phyloP scores from a whole-genome alignment of 2,888 invertebrate genomes.

The Habrosyne pyritoides region DNA sequence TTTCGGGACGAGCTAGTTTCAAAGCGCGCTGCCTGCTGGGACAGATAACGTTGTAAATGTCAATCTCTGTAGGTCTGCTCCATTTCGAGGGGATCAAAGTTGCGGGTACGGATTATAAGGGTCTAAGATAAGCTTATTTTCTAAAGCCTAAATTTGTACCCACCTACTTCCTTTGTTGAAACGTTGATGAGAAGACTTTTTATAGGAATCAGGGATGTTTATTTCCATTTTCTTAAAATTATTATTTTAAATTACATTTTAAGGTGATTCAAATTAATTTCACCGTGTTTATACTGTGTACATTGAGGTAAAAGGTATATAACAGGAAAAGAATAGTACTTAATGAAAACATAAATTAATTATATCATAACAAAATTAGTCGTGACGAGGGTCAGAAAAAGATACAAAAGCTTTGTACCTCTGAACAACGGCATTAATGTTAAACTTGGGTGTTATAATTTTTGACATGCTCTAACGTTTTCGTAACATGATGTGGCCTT shows the following conservation, averaged over 20 bases:
- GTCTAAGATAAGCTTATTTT: constrained; percentile 80
- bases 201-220: constrained; percentile 21
- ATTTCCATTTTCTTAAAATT: neutral
- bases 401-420: constrained; percentile 58
- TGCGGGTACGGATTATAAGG: constrained; percentile 80
- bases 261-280: neutral
- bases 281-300: neutral
- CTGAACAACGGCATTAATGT: constrained; percentile 63
- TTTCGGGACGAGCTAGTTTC: constrained; percentile 53
- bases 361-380: constrained; percentile 66
- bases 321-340: neutral
- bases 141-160: constrained; percentile 74
- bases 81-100: constrained; percentile 79
- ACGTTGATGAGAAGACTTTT: constrained; percentile 52
- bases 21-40: constrained; percentile 63
- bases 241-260: neutral
- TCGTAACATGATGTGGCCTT: constrained; percentile 15
- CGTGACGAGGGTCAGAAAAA: constrained; percentile 68
- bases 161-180: constrained; percentile 61
- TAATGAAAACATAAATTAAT: constrained; percentile 56
- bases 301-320: neutral
- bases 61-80: constrained; percentile 74
- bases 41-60: constrained; percentile 77
- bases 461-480: constrained; percentile 47
- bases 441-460: constrained; percentile 49